phyloP scores from a whole-genome alignment of 1,140 invertebrate genomes.

The Cotesia vestalis region DNA sequence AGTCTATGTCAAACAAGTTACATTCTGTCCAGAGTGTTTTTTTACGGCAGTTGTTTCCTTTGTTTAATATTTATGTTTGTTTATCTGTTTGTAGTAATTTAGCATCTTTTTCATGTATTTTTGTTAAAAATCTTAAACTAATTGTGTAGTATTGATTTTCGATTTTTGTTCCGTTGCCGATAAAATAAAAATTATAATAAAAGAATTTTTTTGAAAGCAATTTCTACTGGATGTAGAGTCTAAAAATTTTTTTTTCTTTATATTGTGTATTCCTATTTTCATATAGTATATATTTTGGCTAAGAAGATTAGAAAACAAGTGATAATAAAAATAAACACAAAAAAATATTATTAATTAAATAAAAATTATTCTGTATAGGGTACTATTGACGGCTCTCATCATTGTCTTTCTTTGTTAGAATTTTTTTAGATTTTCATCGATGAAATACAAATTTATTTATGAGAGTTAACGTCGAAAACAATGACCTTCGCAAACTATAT shows the following conservation, averaged over 20 bases:
- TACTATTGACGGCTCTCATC: slow-evolving; percentile 13
- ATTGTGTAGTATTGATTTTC: slow-evolving; percentile 29
- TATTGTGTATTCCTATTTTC: slow-evolving; percentile 6
- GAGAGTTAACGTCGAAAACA: background rate
- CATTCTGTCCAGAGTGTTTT: too few relatives aligned
- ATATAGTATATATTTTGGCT: slow-evolving; percentile 25
- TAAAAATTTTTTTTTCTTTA: background rate
- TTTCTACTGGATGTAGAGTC: background rate
- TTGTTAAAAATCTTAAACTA: slow-evolving; percentile 35
- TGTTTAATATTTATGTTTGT: slow-evolving; percentile 39
- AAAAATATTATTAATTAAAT: slow-evolving; percentile 9
- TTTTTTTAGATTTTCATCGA: background rate
- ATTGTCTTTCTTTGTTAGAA: background rate
- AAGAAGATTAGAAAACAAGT: slow-evolving; percentile 19
- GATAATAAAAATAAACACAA: slow-evolving; percentile 15
- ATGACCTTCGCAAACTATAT: background rate
- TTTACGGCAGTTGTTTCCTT: slow-evolving; percentile 34
- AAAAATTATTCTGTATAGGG: slow-evolving; percentile 2
- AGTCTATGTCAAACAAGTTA: too few relatives aligned
- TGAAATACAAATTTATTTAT: background rate
- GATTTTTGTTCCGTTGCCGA: slow-evolving; percentile 20
- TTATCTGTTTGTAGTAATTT: background rate
- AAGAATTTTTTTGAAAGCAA: too few relatives aligned
- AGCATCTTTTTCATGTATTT: slow-evolving; percentile 32
- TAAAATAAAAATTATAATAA: slow-evolving; percentile 11